Conservation (phyloP, 1,140 invertebrate species). For the Branchinecta lynchi region DNA sequence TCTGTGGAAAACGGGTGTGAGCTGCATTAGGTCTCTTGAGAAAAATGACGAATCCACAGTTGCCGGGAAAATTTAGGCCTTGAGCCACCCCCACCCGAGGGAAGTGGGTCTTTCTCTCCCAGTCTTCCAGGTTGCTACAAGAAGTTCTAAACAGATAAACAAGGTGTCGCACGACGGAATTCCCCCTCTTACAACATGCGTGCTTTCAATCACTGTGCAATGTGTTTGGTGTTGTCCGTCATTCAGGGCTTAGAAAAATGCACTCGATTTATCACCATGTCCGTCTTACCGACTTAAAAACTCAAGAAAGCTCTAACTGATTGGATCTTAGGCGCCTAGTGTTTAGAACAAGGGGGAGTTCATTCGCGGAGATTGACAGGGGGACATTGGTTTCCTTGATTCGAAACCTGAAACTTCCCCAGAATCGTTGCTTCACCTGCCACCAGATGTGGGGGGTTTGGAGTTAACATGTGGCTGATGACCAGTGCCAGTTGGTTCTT, state of each 20-base stretch:
- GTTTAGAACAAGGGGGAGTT: background rate
- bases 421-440: background rate
- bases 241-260: background rate
- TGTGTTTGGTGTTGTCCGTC: background rate
- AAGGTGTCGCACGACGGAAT: no score
- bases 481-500: no score
- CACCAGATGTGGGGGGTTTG: conserved; percentile 2
- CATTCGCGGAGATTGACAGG: background rate
- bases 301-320: background rate
- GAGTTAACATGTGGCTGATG: background rate
- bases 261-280: background rate
- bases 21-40: no score
- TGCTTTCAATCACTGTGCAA: no score
- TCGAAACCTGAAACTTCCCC: background rate
- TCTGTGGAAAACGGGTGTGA: no score
- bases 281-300: background rate
- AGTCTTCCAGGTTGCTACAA: no score
- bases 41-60: no score
- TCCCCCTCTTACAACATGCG: no score
- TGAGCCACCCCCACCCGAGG: no score
- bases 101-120: no score
- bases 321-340: background rate
- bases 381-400: conserved; percentile 3
- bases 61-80: no score
- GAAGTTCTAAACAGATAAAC: no score